Percentiles rank a stretch among this genome's conserved stretches.
These are phyloP conservation scores for Antennarius maculatus DNA, from an alignment of 2,797 vertebrate species.

Conservation along the genomic window DNA sequence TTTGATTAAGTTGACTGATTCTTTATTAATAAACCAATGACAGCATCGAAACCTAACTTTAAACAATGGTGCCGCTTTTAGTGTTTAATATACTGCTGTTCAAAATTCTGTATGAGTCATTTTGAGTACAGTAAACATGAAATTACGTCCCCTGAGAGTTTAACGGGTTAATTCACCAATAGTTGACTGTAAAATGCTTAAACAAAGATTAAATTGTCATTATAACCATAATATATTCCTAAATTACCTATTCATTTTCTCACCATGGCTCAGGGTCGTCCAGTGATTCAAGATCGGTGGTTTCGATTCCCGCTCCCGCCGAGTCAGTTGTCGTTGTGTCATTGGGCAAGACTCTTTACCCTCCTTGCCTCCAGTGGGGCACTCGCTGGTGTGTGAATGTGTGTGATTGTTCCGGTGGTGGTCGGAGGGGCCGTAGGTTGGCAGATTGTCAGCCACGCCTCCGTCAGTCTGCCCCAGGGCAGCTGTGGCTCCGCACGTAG, in stretches of 20 bases:
- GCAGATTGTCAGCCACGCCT: no score
- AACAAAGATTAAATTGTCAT: background rate
- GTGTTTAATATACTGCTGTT: background rate
- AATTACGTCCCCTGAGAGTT: background rate
- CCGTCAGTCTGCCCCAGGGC: no score
- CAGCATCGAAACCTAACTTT: background rate
- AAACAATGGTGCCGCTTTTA: background rate
- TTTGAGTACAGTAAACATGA: background rate
- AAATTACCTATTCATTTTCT: background rate
- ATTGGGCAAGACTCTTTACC: no score
- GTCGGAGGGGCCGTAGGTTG: no score
- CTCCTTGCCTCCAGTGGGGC: no score
- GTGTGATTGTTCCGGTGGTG: no score
- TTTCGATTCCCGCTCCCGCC: no score
- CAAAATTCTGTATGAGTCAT: background rate
- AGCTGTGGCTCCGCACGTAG: no score
- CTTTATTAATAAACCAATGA: background rate
- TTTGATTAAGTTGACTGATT: background rate
- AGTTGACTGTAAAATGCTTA: background rate
- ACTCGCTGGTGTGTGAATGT: no score
- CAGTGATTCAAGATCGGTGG: no score
- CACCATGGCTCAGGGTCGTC: no score
- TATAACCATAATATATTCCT: background rate
- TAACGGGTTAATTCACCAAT: background rate
- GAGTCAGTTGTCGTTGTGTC: no score